Base-by-base conservation (phyloP, 30 jellyfish, hydroid and myxozoan species). In the Sanderia malayensis region DNA sequence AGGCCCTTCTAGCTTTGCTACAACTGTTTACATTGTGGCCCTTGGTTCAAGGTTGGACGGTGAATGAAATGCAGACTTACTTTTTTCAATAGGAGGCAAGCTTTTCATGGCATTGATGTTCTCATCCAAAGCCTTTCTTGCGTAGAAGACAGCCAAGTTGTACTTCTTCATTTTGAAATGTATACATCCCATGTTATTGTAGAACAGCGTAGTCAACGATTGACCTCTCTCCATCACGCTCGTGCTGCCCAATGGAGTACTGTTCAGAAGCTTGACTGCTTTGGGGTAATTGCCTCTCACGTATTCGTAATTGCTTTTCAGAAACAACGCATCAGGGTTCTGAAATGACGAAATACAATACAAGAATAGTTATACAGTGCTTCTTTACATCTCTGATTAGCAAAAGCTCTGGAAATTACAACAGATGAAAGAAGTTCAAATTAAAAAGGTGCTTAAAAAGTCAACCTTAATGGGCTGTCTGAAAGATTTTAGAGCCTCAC, bases 311-410 rank as follows among this genome's bases (percentile, higher is more conserved):
- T 92, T 84, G 63, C 95, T 80, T 70, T 92, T 92, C 70, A 92
- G 67, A 67, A 83, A 92, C 47, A 92, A 61, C 0, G 96, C 98
- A 70, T 84, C 96, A 33, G 95, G 92, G 49, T 95, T 63, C 98
- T 90, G 45, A 19, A 71, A 49, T 24, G 27, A n/a, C n/a, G n/a
- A n/a, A n/a, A n/a, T n/a, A n/a, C n/a, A n/a, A n/a, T n/a, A n/a
- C n/a, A n/a, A n/a, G n/a, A n/a, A n/a, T n/a, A n/a, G n/a, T n/a
- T n/a, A n/a, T n/a, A n/a, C n/a, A n/a, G n/a, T n/a, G n/a, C n/a
- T n/a, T n/a, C n/a, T n/a, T n/a, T n/a, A n/a, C n/a, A n/a, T n/a
- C n/a, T n/a, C n/a, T n/a, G n/a, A n/a, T n/a, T n/a, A n/a, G n/a
- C n/a, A n/a, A n/a, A n/a, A n/a, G n/a, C n/a, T n/a, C n/a, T n/a